Percentiles rank a stretch among this genome's conserved stretches.
Evolutionary conservation across 2,888 invertebrate genomes (phyloP).

Genomic region (Cryptophagus acutangulus): DNA sequence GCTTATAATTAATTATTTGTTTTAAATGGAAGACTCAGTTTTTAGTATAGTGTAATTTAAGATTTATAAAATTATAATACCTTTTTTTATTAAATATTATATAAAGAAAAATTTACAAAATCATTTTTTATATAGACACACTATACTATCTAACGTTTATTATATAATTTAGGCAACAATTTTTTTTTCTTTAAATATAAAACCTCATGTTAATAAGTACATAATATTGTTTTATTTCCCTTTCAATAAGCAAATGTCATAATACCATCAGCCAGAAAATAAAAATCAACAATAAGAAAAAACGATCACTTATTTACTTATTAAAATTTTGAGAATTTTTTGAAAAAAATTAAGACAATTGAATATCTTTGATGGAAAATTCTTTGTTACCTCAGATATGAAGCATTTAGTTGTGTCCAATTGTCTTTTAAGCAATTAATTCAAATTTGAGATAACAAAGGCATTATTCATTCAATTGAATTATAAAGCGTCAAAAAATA

Average conservation of each 20-base stretch:
- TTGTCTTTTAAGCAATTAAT: too few relatives aligned
- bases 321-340: too few relatives aligned
- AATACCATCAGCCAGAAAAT: too few relatives aligned
- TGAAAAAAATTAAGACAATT: too few relatives aligned
- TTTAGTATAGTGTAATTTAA: constrained; percentile 37
- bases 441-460: too few relatives aligned
- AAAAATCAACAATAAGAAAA: too few relatives aligned
- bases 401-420: too few relatives aligned
- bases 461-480: too few relatives aligned
- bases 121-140: constrained; percentile 22
- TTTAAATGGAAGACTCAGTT: constrained; percentile 51
- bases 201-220: constrained; percentile 2
- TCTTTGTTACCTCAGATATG: too few relatives aligned
- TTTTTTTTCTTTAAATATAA: constrained; percentile 1
- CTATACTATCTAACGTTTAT: constrained; percentile 34
- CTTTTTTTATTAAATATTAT: background rate
- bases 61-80: background rate
- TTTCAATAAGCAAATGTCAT: background rate
- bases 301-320: too few relatives aligned
- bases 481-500: too few relatives aligned
- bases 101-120: background rate
- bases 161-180: constrained; percentile 8
- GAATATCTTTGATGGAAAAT: too few relatives aligned
- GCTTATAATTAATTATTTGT: constrained; percentile 48
- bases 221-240: constrained; percentile 1